Evolutionary conservation across 1,140 invertebrate species (phyloP).

Genomic region (Hormaphis cornu): DNA sequence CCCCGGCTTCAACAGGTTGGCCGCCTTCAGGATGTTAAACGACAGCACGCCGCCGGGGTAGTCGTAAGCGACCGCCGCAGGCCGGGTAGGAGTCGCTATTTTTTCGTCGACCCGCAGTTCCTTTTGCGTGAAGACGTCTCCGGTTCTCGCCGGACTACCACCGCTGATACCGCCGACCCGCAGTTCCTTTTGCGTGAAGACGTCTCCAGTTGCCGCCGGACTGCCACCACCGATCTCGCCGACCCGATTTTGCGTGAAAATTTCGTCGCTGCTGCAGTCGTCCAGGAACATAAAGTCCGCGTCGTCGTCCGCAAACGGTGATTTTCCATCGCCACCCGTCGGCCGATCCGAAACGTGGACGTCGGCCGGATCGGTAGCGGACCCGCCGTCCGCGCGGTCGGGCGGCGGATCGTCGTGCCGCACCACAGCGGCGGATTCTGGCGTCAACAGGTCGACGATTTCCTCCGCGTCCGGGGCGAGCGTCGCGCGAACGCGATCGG

Average conservation of each 20-base stretch:
- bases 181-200: not conserved
- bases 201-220: not conserved
- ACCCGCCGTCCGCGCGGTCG: not conserved
- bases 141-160: not conserved
- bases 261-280: not conserved
- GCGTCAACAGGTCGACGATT: not conserved
- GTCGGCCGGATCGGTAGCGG: too few species aligned
- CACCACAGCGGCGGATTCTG: not conserved
- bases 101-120: not conserved
- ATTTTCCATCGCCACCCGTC: too few species aligned
- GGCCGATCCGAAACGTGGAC: too few species aligned
- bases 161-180: too few species aligned
- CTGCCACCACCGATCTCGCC: not conserved
- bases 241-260: not conserved
- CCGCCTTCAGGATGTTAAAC: not conserved
- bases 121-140: not conserved
- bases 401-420: not conserved
- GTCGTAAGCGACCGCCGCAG: not conserved
- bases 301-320: too few species aligned
- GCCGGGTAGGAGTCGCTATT: too few species aligned
- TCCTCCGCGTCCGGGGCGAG: too few species aligned
- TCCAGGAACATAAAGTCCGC: slow-evolving; percentile 12
- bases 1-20: not conserved
- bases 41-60: not conserved
- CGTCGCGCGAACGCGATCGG: not conserved